Base-by-base conservation (phyloP, 2,888 invertebrate genomes). In the Drosophila anomelani region DNA sequence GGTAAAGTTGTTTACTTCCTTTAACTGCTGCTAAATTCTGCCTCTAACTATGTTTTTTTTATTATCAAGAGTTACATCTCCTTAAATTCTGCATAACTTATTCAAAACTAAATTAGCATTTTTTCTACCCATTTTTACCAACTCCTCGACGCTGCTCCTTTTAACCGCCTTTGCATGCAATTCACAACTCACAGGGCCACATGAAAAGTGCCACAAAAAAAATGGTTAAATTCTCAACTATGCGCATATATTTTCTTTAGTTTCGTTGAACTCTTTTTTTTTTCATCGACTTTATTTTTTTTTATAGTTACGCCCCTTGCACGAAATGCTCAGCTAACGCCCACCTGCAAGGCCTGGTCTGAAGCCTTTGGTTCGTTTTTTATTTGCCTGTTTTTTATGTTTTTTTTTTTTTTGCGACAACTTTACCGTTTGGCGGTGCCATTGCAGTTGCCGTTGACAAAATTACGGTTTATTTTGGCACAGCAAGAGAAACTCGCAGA, bases 391-490 rank as follows among this genome's bases (percentile, higher is more conserved):
- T 13, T 58, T 34, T 32, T 51, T 51, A 10, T 26, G 15, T 1
- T 15, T 9, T 20, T 34, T 34, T 41, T 38, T 34, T 62, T 62
- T 41, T 29, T 26, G 58, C 44, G 43, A 43, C 64, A 64, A 64
- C 34, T 62, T 64, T 64, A 62, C 64, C 62, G 61, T 57, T 56
- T 61, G 29, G 32, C n/a, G 38, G 13, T 64, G 41, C 38, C 47
- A 41, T 32, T 36, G 41, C 46, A 49, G 46, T 53, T 57, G 55
- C 60, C 54, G 76, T 70, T 77, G 84, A 77, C 71, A 67, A 80
- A 81, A 76, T 80, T 69, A 64, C 70, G 39, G 77, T 66, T 69
- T 59, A 64, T 74, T 83, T 76, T 60, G 74, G 67, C 67, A 20
- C 46, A 58, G 15, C 46, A 49, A 63, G 34, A 56, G 55, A 39